Percentiles rank a stretch among this genome's conserved stretches.
Conservation (phyloP, 2,888 invertebrate genomes). For the Synergus itoensis region DNA sequence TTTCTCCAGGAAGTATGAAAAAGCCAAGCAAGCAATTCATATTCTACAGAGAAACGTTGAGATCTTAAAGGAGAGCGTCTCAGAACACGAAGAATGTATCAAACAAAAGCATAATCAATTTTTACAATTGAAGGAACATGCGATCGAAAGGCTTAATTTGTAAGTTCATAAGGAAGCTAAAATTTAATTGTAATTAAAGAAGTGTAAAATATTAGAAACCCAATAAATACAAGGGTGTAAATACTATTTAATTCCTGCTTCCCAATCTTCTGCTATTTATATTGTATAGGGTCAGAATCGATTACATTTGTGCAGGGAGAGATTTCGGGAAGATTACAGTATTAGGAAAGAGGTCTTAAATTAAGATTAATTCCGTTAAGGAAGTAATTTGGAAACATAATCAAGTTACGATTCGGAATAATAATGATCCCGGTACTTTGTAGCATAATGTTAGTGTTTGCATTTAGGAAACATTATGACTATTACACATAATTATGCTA, state of each 20-base stretch:
- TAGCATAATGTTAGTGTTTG: not conserved
- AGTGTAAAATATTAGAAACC: not conserved
- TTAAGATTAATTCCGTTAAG: not conserved
- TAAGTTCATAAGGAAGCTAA: not conserved
- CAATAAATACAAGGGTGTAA: not conserved
- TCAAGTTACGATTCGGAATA: not conserved
- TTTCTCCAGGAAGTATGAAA: conserved; percentile 46
- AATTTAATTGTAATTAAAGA: not conserved
- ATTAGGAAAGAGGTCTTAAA: not conserved
- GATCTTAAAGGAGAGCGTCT: conserved; percentile 45
- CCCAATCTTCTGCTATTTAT: not conserved
- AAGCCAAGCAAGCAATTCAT: conserved; percentile 44
- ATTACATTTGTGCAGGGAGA: too few species aligned
- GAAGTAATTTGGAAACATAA: not conserved
- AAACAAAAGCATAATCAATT: conserved; percentile 45
- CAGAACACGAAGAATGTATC: conserved; percentile 46
- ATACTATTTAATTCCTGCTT: not conserved
- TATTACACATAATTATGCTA: too few species aligned
- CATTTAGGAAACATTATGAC: not conserved
- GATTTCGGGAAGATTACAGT: not conserved
- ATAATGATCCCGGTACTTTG: not conserved
- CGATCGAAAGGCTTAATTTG: conserved; percentile 46
- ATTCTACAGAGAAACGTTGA: conserved; percentile 45
- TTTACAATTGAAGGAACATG: conserved; percentile 48
- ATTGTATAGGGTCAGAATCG: not conserved